Percentiles rank a stretch among this genome's conserved stretches.
phyloP scores from a whole-genome alignment of 2,888 invertebrate species.

The Eurytoma adleriae region DNA sequence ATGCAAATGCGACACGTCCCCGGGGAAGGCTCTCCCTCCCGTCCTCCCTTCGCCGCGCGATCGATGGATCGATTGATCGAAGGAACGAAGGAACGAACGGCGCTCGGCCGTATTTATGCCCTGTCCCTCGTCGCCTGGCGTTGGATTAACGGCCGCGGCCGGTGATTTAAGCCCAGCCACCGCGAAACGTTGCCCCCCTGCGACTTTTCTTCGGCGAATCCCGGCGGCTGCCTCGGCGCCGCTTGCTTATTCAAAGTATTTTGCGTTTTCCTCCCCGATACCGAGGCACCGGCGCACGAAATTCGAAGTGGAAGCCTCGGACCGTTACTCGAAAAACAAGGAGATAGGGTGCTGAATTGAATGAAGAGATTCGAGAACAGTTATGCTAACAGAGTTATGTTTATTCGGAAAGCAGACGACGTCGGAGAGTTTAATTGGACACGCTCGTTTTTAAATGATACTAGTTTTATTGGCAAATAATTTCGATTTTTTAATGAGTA shows the following conservation, averaged over 20 bases:
- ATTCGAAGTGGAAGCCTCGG: no score
- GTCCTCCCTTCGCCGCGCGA: not conserved
- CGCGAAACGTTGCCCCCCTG: not conserved
- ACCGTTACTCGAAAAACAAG: no score
- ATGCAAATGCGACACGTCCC: constrained; percentile 54
- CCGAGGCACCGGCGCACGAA: no score
- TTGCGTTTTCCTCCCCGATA: no score
- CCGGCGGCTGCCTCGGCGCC: not conserved
- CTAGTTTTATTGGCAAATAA: no score
- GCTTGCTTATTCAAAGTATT: no score
- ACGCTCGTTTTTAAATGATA: no score
- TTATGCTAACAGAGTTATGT: no score
- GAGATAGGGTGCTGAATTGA: not conserved
- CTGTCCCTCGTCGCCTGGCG: constrained; percentile 29
- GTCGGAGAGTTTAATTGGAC: no score
- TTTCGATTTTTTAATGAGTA: no score
- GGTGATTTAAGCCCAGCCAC: constrained; percentile 35
- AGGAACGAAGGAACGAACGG: not conserved
- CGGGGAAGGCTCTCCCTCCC: not conserved
- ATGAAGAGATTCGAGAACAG: not conserved
- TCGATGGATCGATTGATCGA: constrained; percentile 41
- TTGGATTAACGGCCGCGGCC: constrained; percentile 49
- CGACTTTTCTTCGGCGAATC: constrained; percentile 7
- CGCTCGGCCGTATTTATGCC: constrained; percentile 46
- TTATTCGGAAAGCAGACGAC: no score